These are phyloP conservation scores for Danionella cerebrum DNA, from an alignment of 2,113 vertebrate genomes.

Conservation along the genomic window DNA sequence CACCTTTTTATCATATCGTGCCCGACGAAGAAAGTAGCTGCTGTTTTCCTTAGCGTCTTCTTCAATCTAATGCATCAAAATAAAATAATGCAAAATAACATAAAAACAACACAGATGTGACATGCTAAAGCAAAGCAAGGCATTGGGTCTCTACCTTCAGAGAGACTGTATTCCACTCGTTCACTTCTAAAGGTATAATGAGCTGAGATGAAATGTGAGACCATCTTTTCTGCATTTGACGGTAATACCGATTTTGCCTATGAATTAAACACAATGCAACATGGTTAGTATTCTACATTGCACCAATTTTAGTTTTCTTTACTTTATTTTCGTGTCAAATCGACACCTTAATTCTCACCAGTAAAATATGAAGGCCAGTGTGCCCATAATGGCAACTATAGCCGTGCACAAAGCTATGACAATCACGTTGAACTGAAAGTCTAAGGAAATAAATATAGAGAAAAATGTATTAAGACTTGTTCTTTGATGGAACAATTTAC, in stretches of 20 bases:
- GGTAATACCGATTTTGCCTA: slow-evolving; percentile 78
- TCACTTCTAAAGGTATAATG: slow-evolving; percentile 73
- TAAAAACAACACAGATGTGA: background rate
- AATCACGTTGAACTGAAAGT: slow-evolving; percentile 20
- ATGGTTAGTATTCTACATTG: background rate
- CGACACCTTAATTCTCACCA: slow-evolving; percentile 47
- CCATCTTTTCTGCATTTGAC: slow-evolving; percentile 73
- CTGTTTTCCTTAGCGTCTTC: slow-evolving; percentile 74
- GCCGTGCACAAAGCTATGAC: slow-evolving; percentile 49
- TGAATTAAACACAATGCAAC: background rate
- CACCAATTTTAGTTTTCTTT: no score
- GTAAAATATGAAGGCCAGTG: slow-evolving; percentile 65
- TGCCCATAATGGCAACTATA: slow-evolving; percentile 54
- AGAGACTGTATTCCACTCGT: slow-evolving; percentile 70
- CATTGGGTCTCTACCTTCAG: slow-evolving; percentile 69
- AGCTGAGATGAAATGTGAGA: slow-evolving; percentile 76
- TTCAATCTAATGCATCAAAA: slow-evolving; percentile 73
- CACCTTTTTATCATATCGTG: slow-evolving; percentile 91
- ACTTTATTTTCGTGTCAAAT: background rate
- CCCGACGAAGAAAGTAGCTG: slow-evolving; percentile 67
- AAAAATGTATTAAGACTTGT: slow-evolving; percentile 22
- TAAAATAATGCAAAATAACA: background rate
- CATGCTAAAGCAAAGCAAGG: no score
- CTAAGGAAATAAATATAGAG: fast-evolving
- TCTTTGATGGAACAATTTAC: background rate